Percentiles rank a stretch among this genome's conserved stretches.
phyloP scores from a whole-genome alignment of 2,797 vertebrate genomes.

The Typhlichthys eigenmanni region DNA sequence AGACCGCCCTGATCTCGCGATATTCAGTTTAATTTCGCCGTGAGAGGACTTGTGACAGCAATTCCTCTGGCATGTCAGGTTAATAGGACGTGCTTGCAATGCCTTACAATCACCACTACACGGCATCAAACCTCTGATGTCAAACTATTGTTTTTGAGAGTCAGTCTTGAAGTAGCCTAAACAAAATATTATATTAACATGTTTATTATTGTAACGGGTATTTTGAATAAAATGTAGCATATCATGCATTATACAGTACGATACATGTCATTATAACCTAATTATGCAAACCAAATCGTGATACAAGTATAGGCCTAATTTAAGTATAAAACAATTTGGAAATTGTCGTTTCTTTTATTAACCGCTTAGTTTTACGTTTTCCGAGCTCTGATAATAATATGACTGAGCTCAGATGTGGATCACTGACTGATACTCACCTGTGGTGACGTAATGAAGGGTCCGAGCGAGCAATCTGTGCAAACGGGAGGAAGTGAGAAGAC shows the following conservation, averaged over 20 bases:
- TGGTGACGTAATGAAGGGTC: constrained; percentile 50
- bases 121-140: background rate
- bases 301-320: too few relatives aligned
- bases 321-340: too few relatives aligned
- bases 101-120: background rate
- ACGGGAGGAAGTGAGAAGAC: constrained; percentile 57
- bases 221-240: too few relatives aligned
- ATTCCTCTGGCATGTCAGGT: too few relatives aligned
- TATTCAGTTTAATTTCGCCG: too few relatives aligned
- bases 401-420: background rate
- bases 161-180: background rate
- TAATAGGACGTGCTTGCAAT: background rate
- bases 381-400: background rate
- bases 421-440: constrained; percentile 68
- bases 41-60: too few relatives aligned
- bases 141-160: background rate
- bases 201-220: too few relatives aligned
- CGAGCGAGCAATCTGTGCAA: constrained; percentile 29
- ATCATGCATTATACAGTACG: too few relatives aligned
- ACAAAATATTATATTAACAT: background rate
- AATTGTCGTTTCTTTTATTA: too few relatives aligned
- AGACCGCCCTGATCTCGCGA: too few relatives aligned
- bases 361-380: background rate
- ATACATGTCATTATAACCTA: too few relatives aligned
- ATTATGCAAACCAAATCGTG: too few relatives aligned